A percentile compares a stretch with the other conserved stretches of the same genome.
Conservation (phyloP, 2,113 vertebrate species). For the Coregonus clupeaformis region DNA sequence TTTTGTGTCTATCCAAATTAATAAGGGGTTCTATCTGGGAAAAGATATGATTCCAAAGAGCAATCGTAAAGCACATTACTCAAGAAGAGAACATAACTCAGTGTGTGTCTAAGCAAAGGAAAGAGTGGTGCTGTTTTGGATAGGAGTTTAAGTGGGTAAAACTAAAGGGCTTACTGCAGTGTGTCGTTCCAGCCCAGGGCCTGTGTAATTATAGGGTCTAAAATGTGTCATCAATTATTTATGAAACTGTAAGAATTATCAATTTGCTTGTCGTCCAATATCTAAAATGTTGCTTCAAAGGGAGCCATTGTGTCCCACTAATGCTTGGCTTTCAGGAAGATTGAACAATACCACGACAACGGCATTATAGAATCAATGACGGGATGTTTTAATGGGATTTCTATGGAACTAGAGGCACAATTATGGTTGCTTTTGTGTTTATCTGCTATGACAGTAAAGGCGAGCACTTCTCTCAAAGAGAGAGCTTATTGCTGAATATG, state of each 20-base stretch:
- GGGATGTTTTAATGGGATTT: conserved; percentile 20
- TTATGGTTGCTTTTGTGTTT: neutral
- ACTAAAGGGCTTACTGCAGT: neutral
- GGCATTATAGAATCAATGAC: conserved; percentile 12
- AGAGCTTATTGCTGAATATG: conserved; percentile 4
- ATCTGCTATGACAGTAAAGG: neutral
- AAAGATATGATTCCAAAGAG: neutral
- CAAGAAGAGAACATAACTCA: neutral
- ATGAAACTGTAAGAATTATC: conserved; percentile 19
- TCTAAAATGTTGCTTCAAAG: conserved; percentile 21
- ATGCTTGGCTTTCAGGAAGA: conserved; percentile 11
- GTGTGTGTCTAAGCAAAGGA: too few relatives aligned
- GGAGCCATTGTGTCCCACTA: conserved; percentile 13
- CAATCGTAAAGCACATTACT: neutral
- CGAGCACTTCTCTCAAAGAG: neutral
- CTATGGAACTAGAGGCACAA: neutral
- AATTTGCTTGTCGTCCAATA: conserved; percentile 14
- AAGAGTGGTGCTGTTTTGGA: too few relatives aligned
- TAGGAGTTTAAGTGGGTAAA: neutral
- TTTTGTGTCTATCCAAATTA: neutral
- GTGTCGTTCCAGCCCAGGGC: conserved; percentile 6
- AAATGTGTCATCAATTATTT: conserved; percentile 26
- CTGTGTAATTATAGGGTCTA: conserved; percentile 19
- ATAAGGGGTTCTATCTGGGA: neutral
- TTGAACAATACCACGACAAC: conserved; percentile 24